Evolutionary conservation across 2,888 invertebrate species (phyloP), one percentile per base, ranked within the genome.

Genomic region (Tetragnatha montana): DNA sequence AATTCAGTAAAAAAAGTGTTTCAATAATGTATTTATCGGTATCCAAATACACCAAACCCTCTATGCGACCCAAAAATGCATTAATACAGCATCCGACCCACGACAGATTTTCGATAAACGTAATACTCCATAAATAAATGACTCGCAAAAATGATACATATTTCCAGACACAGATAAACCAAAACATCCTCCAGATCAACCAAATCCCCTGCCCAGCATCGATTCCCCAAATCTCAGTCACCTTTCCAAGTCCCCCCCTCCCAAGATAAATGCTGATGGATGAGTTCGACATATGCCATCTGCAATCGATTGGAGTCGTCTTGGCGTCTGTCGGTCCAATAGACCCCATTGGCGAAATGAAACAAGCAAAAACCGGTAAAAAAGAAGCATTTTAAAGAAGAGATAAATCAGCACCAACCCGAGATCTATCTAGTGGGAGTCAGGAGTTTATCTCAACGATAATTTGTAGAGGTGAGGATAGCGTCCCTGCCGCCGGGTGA

Each of bases 261-360:
- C 35, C 35, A 35, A 35, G 35, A 35, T 82, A 88, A 88, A 88
- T 82, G 70, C 82, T 81, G 87, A 88, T 88, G 76, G 87, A 88
- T 88, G 51, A 76, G 87, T 88, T 88, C 82, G 87, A 88, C 87
- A 88, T 76, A 88, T 88, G 81, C 81, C 81, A 81, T 88, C 69
- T 78, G 19, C 76, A 82, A 82, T 88, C 87, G 87, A 88, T 88
- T 51, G 35, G n/a, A 74, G 87, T 71, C 81, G 87, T 70, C 87
- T 82, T 82, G 35, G 21, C 51, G 81, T 88, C 87, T 88, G 87
- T 82, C 87, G 87, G 76, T 82, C 75, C 71, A 51, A 88, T 88
- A 81, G 82, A 88, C 82, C 81, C 73, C 71, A 73, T 73, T 51
- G 47, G 60, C 80, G 71, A 80, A 80, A 76, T 75, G 83, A 84